Base-by-base conservation (phyloP, 2,888 invertebrate species). In the Scaptomyza polygonia region DNA sequence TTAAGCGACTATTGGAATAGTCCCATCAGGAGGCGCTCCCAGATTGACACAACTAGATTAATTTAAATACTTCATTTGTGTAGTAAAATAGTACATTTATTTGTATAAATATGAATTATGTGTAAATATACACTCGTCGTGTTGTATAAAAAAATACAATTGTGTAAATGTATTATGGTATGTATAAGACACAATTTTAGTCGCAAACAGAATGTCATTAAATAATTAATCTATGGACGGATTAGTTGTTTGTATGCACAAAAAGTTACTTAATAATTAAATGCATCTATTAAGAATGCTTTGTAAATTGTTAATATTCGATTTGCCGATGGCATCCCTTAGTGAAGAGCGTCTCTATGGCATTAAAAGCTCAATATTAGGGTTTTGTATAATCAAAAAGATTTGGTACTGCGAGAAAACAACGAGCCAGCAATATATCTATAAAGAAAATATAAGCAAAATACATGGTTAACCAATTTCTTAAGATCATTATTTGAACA, bases 391-490 rank as follows among this genome's bases (percentile, higher is more conserved):
- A 74, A 95, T 93, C 79, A 95, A 93, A 86, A 96, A 95, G 55
- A 96, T 93, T 93, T 96, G 95, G 90, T 97, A 97, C 85, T 96
- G 96, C 0, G 97, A 97, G 77, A 95, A 94, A 0, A 97, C 96
- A 67, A 96, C 96, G 25, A 97, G 91, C 95, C 96, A 96, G 89
- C 96, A 97, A 89, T 97, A 97, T 21, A 96, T 93, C 97, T 97
- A 92, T n/a, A 53, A 53, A 48, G 21, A 21, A 21, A 4, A 21
- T 21, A 4, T 21, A 21, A 21, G n/a, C 6, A 14, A 49, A 36
- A 5, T n/a, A 49, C 12, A 9, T 2, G 9, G 16, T 39, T 39
- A 39, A 9, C 39, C 9, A 4, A 9, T 0, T 12, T 5, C 1
- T 18, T 32, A 16, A 34, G 11, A 12, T 1, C 9, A 14, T 32